A percentile compares a stretch with the other conserved stretches of the same genome.
Evolutionary conservation across 2,888 invertebrate species (phyloP).

Genomic region (Cheilosia grossa): DNA sequence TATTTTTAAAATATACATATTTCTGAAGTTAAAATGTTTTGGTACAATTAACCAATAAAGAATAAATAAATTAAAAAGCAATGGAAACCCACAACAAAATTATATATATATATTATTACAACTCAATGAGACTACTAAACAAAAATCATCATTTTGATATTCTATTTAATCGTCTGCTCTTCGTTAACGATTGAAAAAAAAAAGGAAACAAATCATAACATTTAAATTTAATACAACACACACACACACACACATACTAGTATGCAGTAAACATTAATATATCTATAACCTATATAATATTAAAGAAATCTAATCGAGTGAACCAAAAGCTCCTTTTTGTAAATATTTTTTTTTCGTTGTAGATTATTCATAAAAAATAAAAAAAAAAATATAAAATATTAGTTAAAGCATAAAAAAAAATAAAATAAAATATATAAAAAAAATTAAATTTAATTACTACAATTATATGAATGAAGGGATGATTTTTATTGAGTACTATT

Average conservation of each 20-base stretch:
- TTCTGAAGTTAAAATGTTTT: constrained; percentile 53
- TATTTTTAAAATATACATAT: constrained; percentile 25
- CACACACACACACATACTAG: constrained; percentile 15
- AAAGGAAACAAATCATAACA: constrained; percentile 43
- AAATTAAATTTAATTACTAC: constrained; percentile 65
- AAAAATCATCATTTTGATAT: constrained; percentile 58
- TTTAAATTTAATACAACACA: constrained; percentile 47
- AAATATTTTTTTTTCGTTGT: constrained; percentile 69
- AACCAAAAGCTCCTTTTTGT: constrained; percentile 54
- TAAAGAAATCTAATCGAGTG: constrained; percentile 65
- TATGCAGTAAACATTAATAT: constrained; percentile 49
- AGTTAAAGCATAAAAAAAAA: constrained; percentile 9
- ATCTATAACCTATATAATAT: constrained; percentile 47
- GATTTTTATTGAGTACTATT: constrained; percentile 70
- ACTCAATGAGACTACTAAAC: constrained; percentile 39
- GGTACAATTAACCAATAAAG: constrained; percentile 50
- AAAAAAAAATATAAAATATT: constrained; percentile 26
- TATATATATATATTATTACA: constrained; percentile 37
- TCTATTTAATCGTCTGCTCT: constrained; percentile 61
- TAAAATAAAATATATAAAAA: constrained; percentile 42
- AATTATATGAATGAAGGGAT: constrained; percentile 68
- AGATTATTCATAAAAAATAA: constrained; percentile 57
- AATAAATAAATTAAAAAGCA: constrained; percentile 61
- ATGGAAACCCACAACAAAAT: constrained; percentile 52
- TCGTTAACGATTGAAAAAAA: constrained; percentile 53